Percentiles rank a stretch among this genome's conserved stretches.
Conservation (phyloP, 2,797 vertebrate species). For the Phrynocephalus vlangalii region DNA sequence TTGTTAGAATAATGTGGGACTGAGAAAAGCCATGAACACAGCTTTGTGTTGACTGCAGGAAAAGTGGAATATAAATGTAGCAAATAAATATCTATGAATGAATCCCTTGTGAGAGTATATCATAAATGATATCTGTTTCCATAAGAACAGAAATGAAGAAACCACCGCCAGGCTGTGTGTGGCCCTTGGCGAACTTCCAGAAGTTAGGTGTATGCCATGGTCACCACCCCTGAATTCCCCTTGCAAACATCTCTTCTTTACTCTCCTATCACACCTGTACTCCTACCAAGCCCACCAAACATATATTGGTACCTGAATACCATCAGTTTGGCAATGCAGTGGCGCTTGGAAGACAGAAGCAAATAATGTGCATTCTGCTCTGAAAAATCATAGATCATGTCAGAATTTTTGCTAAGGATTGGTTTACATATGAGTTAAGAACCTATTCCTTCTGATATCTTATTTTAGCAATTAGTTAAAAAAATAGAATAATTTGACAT, state of each 20-base stretch:
- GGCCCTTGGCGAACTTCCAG: neutral
- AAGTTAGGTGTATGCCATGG: neutral
- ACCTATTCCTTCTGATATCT: neutral
- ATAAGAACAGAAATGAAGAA: neutral
- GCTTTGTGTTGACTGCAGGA: too few relatives aligned
- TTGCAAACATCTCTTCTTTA: neutral
- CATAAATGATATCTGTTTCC: too few relatives aligned
- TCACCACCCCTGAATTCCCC: neutral
- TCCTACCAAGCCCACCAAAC: neutral
- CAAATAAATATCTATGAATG: too few relatives aligned
- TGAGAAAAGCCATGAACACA: too few relatives aligned
- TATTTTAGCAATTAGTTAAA: neutral
- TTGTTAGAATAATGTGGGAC: too few relatives aligned
- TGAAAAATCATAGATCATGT: neutral
- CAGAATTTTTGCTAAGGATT: neutral
- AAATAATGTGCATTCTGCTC: neutral
- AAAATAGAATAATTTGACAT: neutral
- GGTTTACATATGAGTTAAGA: neutral
- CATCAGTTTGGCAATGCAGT: too few relatives aligned
- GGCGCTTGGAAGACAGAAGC: neutral
- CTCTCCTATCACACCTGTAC: neutral
- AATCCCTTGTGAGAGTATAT: too few relatives aligned
- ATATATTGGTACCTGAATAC: neutral
- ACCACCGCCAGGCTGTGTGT: neutral
- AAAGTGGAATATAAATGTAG: too few relatives aligned